Evolutionary conservation across 2,113 vertebrate species (phyloP), one percentile per base, ranked within the genome.

Genomic region (Lagenorhynchus albirostris): DNA sequence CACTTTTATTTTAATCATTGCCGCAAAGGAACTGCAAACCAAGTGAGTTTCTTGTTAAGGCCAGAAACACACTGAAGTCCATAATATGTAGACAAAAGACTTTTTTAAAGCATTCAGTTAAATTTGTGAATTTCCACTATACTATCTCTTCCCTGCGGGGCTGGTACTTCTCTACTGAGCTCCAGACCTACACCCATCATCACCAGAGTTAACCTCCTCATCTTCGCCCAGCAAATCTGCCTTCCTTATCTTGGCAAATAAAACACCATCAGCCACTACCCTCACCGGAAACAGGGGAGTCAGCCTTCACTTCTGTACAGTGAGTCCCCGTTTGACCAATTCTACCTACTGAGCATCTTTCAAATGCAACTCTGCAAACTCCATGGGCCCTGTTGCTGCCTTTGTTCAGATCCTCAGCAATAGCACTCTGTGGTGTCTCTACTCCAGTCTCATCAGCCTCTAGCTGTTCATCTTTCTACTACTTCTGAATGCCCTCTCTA

Each of bases 381-480:
- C 36, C 6, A 4, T 4, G 25, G 15, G 21, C n/a, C 6, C 1
- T 0, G 1, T 38, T 71, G 18, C 63, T 5, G 41, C 60, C 38
- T 89, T 31, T 26, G 18, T 25, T 65, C 11, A 26, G 21, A 68
- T 26, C 47, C 38, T 25, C 18, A 4, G 23, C n/a, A 23, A 1
- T 11, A 53, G 36, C 36, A 83, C 26, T 15, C 5, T 58, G 36
- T 25, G 23, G 3, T n/a, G 12, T 25, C 65, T 77, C n/a, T 17
- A 31, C n/a, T 58, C 41, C 62, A n/a, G 17, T 10, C 80, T 80
- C 80, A 55, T 53, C 26, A 44, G 50, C 60, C 67, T 86, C 67
- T 77, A 81, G 55, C 26, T 68, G 41, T n/a, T 36, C 83, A 53
- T 83, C 90, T 91, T 83, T 79, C 65, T 63, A 65, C 36, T 76